Percentiles rank a stretch among this genome's conserved stretches.
Conservation (phyloP, 1,140 invertebrate species). For the Solen grandis region DNA sequence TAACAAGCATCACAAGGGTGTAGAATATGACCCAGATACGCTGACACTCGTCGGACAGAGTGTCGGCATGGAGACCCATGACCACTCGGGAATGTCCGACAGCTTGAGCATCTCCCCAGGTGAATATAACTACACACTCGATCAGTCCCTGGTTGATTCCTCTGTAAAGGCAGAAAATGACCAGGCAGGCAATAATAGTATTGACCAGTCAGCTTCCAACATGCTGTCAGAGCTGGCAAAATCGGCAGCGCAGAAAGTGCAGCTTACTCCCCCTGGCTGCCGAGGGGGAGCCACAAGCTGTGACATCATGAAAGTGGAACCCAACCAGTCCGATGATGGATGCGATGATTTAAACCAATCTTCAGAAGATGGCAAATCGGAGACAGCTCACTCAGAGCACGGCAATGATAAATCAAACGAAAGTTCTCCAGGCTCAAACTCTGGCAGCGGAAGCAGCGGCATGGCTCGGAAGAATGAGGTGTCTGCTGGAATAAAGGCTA, state of each 20-base stretch:
- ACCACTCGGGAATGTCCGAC: slow-evolving; percentile 27
- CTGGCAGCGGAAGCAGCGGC: background rate
- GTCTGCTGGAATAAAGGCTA: slow-evolving; percentile 46
- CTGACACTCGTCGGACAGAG: slow-evolving; percentile 12
- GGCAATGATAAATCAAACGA: background rate
- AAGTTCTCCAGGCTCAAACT: background rate
- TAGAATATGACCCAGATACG: slow-evolving; percentile 42
- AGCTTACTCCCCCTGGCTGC: background rate
- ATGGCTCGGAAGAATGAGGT: slow-evolving; percentile 41
- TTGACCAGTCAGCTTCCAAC: slow-evolving; percentile 47
- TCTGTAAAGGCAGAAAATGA: slow-evolving; percentile 7
- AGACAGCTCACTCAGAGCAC: background rate
- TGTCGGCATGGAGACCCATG: background rate
- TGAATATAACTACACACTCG: slow-evolving; percentile 47
- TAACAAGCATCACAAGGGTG: slow-evolving; percentile 54
- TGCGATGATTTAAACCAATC: background rate
- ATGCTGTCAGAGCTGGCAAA: slow-evolving; percentile 49
- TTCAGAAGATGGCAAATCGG: slow-evolving; percentile 2
- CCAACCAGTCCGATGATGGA: background rate
- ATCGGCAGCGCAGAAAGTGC: slow-evolving; percentile 25
- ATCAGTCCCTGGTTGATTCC: slow-evolving; percentile 23
- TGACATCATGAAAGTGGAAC: background rate
- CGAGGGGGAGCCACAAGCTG: background rate
- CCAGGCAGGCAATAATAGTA: slow-evolving; percentile 4
- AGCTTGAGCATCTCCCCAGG: slow-evolving; percentile 40